Evolutionary conservation across 2,797 vertebrate genomes (phyloP).

Genomic region (Eremophila alpestris): DNA sequence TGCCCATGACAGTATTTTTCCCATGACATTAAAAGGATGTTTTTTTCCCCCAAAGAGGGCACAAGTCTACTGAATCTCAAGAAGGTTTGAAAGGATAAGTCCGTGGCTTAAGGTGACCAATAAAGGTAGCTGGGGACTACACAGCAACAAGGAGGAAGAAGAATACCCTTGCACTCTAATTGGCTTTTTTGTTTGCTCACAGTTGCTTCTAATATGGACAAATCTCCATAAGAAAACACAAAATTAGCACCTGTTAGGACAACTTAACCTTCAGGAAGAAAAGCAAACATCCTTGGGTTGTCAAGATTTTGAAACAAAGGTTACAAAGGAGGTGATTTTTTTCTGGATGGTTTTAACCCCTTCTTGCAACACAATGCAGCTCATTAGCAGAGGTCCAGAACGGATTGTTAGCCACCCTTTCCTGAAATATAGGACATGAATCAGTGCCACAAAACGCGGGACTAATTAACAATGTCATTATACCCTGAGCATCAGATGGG

Average conservation of each 20-base stretch:
- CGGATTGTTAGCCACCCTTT: neutral
- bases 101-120: slow-evolving; percentile 65
- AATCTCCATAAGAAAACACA: slow-evolving; percentile 74
- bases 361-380: neutral
- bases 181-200: slow-evolving; percentile 70
- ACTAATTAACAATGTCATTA: neutral
- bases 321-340: slow-evolving; percentile 24
- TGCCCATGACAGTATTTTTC: slow-evolving; percentile 68
- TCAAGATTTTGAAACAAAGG: slow-evolving; percentile 60
- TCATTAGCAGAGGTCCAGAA: neutral
- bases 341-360: slow-evolving; percentile 49
- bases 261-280: slow-evolving; percentile 74
- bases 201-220: slow-evolving; percentile 71
- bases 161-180: slow-evolving; percentile 64
- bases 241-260: slow-evolving; percentile 78
- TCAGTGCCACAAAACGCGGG: neutral
- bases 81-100: slow-evolving; percentile 57
- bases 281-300: slow-evolving; percentile 69
- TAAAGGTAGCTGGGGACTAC: slow-evolving; percentile 51
- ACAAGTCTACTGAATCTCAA: slow-evolving; percentile 42
- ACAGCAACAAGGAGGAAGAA: neutral
- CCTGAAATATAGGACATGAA: neutral
- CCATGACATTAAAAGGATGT: slow-evolving; percentile 60
- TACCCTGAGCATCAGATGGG: neutral
- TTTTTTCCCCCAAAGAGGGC: slow-evolving; percentile 7